A percentile compares a stretch with the other conserved stretches of the same genome.
These are phyloP conservation scores for Haliaeetus leucogaster DNA, from an alignment of 2,113 vertebrate species.

Conservation along the genomic window DNA sequence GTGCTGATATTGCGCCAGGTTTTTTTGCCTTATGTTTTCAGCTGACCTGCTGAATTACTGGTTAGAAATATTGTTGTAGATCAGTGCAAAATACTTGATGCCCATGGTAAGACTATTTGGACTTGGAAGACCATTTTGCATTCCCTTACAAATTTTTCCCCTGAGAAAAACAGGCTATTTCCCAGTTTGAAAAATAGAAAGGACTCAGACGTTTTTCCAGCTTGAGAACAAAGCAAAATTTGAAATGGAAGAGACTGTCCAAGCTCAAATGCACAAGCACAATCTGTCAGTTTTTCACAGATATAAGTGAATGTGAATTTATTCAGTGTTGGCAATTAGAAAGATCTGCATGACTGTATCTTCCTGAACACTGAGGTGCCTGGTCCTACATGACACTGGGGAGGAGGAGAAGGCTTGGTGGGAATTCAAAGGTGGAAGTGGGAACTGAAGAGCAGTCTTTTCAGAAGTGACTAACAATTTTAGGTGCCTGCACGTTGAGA, in stretches of 20 bases:
- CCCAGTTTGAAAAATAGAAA: background rate
- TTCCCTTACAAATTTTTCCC: background rate
- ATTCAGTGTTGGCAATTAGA: constrained; percentile 21
- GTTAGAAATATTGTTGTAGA: background rate
- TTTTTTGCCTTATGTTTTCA: background rate
- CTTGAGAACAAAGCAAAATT: background rate
- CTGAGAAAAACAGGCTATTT: background rate
- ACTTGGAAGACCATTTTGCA: background rate
- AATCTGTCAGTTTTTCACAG: background rate
- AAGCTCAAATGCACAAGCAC: background rate
- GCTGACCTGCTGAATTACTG: background rate
- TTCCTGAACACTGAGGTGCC: background rate
- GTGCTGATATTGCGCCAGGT: background rate
- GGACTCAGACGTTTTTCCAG: background rate
- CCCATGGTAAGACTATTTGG: background rate
- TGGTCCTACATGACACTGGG: background rate
- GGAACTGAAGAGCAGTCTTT: background rate
- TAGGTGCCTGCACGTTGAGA: background rate
- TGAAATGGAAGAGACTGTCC: background rate
- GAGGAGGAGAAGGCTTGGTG: background rate
- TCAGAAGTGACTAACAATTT: background rate
- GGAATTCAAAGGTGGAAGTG: background rate
- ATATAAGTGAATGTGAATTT: background rate
- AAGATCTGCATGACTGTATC: background rate
- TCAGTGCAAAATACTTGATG: background rate